phyloP scores from a whole-genome alignment of 2,113 vertebrate species.

The Zonotrichia leucophrys region DNA sequence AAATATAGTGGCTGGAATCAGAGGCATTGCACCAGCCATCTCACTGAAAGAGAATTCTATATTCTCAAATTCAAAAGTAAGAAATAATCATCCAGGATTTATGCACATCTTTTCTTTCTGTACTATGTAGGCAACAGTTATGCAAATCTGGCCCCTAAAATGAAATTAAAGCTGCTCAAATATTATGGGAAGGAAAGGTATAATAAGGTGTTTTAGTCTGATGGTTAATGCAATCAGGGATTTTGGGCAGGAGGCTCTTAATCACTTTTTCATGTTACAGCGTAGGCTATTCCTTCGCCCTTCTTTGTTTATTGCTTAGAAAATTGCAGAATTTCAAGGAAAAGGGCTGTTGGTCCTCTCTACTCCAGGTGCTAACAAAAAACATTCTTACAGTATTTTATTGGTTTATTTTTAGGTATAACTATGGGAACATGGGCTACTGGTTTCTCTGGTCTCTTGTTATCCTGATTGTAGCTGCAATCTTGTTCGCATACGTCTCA shows the following conservation, averaged over 20 bases:
- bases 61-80: not conserved
- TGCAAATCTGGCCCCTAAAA: not conserved
- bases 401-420: conserved; percentile 73
- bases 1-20: not conserved
- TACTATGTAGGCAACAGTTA: not conserved
- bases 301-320: not conserved
- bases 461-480: conserved; percentile 74
- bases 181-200: not conserved
- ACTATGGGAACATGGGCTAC: conserved; percentile 78
- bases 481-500: conserved; percentile 79
- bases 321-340: not conserved
- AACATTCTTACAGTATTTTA: not conserved
- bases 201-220: not conserved
- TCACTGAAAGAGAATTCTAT: not conserved
- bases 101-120: not conserved
- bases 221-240: not conserved
- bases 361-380: not conserved
- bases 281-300: not conserved
- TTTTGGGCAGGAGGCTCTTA: not conserved
- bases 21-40: not conserved
- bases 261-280: not conserved
- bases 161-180: not conserved
- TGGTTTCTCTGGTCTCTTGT: conserved; percentile 89
- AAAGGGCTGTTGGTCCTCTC: not conserved
- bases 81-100: not conserved